These are phyloP conservation scores for Semicossyphus pulcher DNA, from an alignment of 2,113 vertebrate species.

Conservation along the genomic window DNA sequence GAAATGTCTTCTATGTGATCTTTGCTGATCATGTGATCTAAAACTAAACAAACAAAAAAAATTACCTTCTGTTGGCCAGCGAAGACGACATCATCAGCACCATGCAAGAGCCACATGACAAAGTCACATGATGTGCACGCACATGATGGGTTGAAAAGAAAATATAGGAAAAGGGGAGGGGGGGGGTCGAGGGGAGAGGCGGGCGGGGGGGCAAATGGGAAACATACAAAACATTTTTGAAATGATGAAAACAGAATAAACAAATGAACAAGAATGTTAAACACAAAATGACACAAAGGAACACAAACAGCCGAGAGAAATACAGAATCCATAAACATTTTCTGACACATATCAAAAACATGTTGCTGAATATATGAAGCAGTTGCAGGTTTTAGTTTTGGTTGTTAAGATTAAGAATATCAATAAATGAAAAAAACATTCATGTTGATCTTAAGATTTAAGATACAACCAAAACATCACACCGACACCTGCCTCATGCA, in stretches of 20 bases:
- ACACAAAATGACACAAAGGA: constrained; percentile 84
- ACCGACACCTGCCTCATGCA: constrained; percentile 66
- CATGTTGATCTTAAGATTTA: neutral
- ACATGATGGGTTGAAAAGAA: constrained; percentile 98
- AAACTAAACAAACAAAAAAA: constrained; percentile 84
- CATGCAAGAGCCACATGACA: constrained; percentile 99
- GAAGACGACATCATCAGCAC: constrained; percentile 98
- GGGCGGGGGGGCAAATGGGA: constrained; percentile 85
- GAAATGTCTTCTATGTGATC: constrained; percentile 16
- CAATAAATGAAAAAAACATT: neutral
- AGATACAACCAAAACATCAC: constrained; percentile 22
- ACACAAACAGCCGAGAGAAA: constrained; percentile 63
- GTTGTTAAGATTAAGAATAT: constrained; percentile 3
- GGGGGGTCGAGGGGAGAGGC: neutral
- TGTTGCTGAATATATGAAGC: constrained; percentile 55
- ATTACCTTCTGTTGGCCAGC: constrained; percentile 99
- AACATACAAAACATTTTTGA: constrained; percentile 96
- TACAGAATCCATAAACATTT: constrained; percentile 46
- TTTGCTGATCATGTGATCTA: constrained; percentile 62
- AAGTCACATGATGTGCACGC: constrained; percentile 99
- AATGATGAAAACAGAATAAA: constrained; percentile 94
- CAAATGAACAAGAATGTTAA: constrained; percentile 89
- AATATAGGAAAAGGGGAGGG: constrained; percentile 85
- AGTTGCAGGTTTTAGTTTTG: constrained; percentile 34
- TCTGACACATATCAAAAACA: constrained; percentile 49